Conservation (phyloP, 2,113 vertebrate species). For the Saccopteryx bilineata region DNA sequence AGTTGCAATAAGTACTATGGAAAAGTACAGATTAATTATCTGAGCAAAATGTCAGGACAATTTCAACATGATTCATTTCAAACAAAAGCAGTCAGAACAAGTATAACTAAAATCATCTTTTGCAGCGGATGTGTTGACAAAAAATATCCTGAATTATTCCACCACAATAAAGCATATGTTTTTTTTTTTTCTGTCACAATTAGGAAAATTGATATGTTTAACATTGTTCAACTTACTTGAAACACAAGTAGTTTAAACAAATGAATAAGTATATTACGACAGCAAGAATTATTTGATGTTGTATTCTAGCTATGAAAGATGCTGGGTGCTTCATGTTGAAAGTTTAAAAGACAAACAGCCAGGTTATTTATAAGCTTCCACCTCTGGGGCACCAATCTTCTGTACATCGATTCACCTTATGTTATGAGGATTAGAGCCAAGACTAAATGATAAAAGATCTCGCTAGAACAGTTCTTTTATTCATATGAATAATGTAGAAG, state of each 20-base stretch:
- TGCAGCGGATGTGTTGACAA: conserved; percentile 72
- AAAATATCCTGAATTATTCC: conserved; percentile 81
- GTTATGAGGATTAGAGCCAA: conserved; percentile 55
- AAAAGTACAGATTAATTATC: conserved; percentile 75
- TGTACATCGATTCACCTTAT: conserved; percentile 74
- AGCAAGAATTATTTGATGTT: conserved; percentile 76
- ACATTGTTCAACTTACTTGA: conserved; percentile 82
- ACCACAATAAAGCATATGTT: conserved; percentile 81
- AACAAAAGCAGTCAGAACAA: conserved; percentile 77
- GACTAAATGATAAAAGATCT: conserved; percentile 57
- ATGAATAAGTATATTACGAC: conserved; percentile 81
- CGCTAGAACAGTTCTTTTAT: conserved; percentile 50
- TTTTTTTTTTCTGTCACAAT: conserved; percentile 84
- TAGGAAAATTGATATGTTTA: conserved; percentile 80
- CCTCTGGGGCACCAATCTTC: conserved; percentile 58
- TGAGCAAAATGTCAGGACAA: conserved; percentile 63
- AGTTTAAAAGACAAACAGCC: conserved; percentile 60
- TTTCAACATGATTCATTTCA: conserved; percentile 73
- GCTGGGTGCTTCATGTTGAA: conserved; percentile 66
- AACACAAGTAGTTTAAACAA: conserved; percentile 77
- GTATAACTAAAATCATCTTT: conserved; percentile 72
- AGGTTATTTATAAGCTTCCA: conserved; percentile 61
- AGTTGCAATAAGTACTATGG: conserved; percentile 59
- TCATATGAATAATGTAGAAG: conserved; percentile 43
- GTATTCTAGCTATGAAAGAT: conserved; percentile 65